These are phyloP conservation scores for Eustalomyia histrio DNA, from an alignment of 2,888 invertebrate genomes.

Conservation along the genomic window DNA sequence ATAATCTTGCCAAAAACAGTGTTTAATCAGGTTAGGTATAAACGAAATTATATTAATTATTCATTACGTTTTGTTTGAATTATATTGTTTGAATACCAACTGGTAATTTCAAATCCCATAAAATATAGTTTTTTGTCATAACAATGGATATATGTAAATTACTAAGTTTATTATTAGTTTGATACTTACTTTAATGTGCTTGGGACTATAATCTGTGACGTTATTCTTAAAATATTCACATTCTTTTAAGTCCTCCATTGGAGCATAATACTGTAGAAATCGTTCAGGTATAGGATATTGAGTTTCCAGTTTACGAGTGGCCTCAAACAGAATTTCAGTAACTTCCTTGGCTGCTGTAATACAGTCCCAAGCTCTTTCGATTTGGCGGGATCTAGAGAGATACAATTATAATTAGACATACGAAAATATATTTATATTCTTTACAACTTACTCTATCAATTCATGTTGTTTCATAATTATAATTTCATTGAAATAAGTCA, in stretches of 20 bases:
- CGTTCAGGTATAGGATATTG: constrained; percentile 72
- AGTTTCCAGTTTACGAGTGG: constrained; percentile 76
- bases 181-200: constrained; percentile 76
- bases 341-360: constrained; percentile 78
- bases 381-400: constrained; percentile 73
- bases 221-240: constrained; percentile 78
- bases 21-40: too few species aligned
- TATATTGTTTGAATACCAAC: too few species aligned
- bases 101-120: too few species aligned
- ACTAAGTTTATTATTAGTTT: too few species aligned
- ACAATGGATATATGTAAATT: too few species aligned
- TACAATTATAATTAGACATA: neutral
- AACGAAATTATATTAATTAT: too few species aligned
- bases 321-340: constrained; percentile 77
- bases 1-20: too few species aligned
- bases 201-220: constrained; percentile 77
- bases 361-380: constrained; percentile 78
- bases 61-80: too few species aligned
- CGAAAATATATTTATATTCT: neutral
- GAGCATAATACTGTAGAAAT: constrained; percentile 74
- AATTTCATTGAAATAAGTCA: constrained; percentile 78
- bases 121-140: too few species aligned
- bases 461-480: constrained; percentile 77
- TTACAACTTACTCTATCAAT: constrained; percentile 73
- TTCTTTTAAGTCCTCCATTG: constrained; percentile 78